Conservation (phyloP, 2,888 invertebrate species). For the Plebejus anna region DNA sequence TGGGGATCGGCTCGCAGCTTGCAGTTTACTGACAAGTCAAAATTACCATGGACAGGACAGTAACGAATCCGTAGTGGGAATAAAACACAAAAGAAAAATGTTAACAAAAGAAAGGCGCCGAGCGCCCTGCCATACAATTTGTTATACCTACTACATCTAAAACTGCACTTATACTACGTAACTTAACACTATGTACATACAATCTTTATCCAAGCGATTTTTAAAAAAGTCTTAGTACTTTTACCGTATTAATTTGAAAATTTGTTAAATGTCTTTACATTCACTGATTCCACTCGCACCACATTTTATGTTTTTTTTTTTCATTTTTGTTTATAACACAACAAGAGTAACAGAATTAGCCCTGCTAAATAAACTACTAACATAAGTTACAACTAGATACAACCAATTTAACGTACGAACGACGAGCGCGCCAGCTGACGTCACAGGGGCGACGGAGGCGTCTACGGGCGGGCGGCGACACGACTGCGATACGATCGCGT, state of each 20-base stretch:
- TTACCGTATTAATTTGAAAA: conserved; percentile 77
- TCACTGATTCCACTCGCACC: conserved; percentile 75
- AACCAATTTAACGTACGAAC: conserved; percentile 59
- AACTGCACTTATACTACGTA: conserved; percentile 66
- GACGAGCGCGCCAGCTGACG: conserved; percentile 41
- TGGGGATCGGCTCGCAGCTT: conserved; percentile 33
- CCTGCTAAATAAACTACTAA: conserved; percentile 65
- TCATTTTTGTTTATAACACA: conserved; percentile 60
- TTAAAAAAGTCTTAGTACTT: conserved; percentile 76
- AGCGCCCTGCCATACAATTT: conserved; percentile 66
- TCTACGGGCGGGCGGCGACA: not conserved
- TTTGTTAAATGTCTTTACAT: conserved; percentile 78
- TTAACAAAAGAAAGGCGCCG: conserved; percentile 43
- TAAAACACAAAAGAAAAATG: conserved; percentile 39
- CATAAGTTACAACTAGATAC: conserved; percentile 65
- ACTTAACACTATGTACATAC: conserved; percentile 77
- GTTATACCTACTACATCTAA: conserved; percentile 79
- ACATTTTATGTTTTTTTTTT: conserved; percentile 53
- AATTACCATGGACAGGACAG: conserved; percentile 47
- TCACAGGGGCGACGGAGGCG: conserved; percentile 14
- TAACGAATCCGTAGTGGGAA: conserved; percentile 48
- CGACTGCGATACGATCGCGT: conserved; percentile 1
- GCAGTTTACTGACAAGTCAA: conserved; percentile 32
- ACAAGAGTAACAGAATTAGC: conserved; percentile 66
- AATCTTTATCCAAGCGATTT: conserved; percentile 71